Percentiles rank a stretch among this genome's conserved stretches.
phyloP scores from a whole-genome alignment of 2,113 vertebrate genomes.

The Muntiacus muntjak region DNA sequence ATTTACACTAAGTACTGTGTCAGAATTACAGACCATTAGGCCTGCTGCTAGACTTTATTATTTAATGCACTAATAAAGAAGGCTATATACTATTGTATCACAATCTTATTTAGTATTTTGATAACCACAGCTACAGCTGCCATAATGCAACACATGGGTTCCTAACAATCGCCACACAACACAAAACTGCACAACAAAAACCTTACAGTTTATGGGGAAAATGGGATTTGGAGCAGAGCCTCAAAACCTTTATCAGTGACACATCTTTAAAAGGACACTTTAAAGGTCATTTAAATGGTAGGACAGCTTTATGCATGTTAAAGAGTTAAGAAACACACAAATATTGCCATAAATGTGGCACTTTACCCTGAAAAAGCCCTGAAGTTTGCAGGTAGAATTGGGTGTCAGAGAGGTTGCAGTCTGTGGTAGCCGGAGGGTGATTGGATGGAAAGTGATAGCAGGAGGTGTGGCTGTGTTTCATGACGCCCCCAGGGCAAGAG shows the following conservation, averaged over 20 bases:
- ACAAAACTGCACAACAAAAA: not conserved
- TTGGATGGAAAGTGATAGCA: rapidly evolving
- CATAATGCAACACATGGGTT: not conserved
- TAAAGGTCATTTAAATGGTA: not conserved
- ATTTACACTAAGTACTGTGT: not conserved
- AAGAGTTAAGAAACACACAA: not conserved
- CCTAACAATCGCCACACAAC: not conserved
- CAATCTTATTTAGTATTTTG: not conserved
- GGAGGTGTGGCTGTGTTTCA: not conserved
- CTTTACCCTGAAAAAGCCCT: not conserved
- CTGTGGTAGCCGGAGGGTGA: rapidly evolving
- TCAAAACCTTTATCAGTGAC: not conserved
- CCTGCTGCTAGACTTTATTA: not conserved
- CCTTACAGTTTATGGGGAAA: not conserved
- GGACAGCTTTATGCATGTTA: not conserved
- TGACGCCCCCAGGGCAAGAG: not conserved
- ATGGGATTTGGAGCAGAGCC: not conserved
- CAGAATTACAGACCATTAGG: not conserved
- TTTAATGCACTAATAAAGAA: not conserved
- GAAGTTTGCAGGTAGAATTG: not conserved
- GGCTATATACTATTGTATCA: not conserved
- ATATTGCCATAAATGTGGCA: not conserved
- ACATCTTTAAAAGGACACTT: not conserved
- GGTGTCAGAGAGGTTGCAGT: not conserved
- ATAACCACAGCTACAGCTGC: not conserved